Conservation (phyloP, 1,140 invertebrate genomes). For the Batillaria attramentaria region DNA sequence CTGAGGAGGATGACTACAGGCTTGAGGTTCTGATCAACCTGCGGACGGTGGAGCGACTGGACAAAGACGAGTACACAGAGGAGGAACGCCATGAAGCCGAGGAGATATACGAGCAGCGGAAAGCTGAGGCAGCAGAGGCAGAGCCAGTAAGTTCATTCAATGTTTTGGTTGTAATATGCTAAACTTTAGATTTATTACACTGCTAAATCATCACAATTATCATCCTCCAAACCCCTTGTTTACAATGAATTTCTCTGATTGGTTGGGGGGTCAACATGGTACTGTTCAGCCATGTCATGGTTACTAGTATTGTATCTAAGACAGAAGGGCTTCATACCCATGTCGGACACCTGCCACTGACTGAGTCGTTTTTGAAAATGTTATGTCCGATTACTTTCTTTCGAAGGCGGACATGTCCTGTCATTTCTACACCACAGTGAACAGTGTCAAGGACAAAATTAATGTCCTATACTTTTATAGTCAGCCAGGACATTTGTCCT, state of each 20-base stretch:
- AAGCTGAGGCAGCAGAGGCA: conserved; percentile 53
- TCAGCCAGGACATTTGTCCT: no score
- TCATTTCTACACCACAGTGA: no score
- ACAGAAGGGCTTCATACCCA: no score
- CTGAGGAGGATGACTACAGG: conserved; percentile 70
- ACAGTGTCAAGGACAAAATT: no score
- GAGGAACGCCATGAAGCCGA: conserved; percentile 70
- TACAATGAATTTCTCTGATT: neutral
- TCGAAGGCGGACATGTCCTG: no score
- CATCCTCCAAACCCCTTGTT: neutral
- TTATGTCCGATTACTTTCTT: no score
- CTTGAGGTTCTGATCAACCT: conserved; percentile 68
- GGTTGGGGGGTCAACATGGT: no score
- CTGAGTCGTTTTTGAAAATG: no score
- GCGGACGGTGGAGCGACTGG: conserved; percentile 67
- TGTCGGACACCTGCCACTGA: no score
- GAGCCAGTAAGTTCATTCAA: neutral
- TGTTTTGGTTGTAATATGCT: neutral
- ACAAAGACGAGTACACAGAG: conserved; percentile 71
- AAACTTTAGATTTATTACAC: neutral
- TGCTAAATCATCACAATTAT: neutral
- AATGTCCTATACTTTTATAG: no score
- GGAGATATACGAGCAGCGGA: conserved; percentile 62
- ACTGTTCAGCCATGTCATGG: no score
- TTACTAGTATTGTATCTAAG: no score